phyloP scores from a whole-genome alignment of 2,797 vertebrate species.

The Labeo calbasu region DNA sequence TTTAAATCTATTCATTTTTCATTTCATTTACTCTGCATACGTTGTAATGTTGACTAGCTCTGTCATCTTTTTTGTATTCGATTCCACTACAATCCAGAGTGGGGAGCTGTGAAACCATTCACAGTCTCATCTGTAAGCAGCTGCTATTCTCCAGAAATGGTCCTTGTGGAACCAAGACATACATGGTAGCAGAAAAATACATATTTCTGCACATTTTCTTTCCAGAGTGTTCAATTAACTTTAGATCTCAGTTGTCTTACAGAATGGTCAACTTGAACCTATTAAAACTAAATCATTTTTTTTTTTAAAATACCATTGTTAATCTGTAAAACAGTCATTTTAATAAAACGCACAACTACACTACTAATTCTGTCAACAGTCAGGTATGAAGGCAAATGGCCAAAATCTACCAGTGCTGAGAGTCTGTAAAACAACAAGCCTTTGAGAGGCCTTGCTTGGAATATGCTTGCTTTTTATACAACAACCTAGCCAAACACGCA shows the following conservation, averaged over 20 bases:
- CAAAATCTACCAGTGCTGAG: constrained; percentile 60
- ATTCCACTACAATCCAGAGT: constrained; percentile 50
- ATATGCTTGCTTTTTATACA: constrained; percentile 71
- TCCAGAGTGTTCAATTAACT: constrained; percentile 5
- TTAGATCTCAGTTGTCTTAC: background rate
- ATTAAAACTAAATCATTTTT: background rate
- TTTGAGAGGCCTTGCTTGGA: constrained; percentile 70
- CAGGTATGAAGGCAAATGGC: constrained; percentile 52
- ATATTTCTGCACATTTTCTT: constrained; percentile 59
- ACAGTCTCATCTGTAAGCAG: constrained; percentile 53
- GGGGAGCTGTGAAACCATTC: constrained; percentile 72
- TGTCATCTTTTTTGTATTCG: background rate
- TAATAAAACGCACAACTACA: background rate
- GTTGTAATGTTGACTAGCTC: background rate
- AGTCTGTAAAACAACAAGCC: constrained; percentile 71
- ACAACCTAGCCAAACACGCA: constrained; percentile 60
- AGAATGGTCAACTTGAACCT: background rate
- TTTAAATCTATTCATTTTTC: background rate
- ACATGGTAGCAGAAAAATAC: constrained; percentile 79
- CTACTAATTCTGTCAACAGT: constrained; percentile 12
- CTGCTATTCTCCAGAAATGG: constrained; percentile 73
- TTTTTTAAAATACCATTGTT: no score
- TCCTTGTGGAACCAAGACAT: constrained; percentile 88
- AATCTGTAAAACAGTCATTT: background rate
- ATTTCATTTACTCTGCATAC: background rate